A percentile compares a stretch with the other conserved stretches of the same genome.
These are phyloP conservation scores for Pterostichus niger DNA, from an alignment of 2,888 invertebrate genomes.

Conservation along the genomic window DNA sequence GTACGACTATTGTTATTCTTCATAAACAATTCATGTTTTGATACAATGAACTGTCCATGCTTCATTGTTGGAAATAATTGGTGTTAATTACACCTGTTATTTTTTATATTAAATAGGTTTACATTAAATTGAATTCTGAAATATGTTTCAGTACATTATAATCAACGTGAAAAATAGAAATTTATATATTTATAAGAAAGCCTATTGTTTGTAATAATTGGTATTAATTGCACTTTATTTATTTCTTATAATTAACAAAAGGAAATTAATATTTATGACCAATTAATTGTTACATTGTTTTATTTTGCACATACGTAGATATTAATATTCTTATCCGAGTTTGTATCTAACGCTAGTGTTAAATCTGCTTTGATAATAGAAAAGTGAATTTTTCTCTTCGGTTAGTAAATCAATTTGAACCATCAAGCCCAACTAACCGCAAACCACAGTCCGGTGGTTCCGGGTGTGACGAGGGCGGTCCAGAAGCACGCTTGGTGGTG, in stretches of 20 bases:
- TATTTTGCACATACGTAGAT: too few relatives aligned
- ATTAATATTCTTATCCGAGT: too few relatives aligned
- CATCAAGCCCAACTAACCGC: not conserved
- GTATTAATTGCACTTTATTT: too few relatives aligned
- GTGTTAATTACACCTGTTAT: constrained; percentile 37
- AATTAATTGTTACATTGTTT: too few relatives aligned
- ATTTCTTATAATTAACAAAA: too few relatives aligned
- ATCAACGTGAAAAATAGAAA: constrained; percentile 1
- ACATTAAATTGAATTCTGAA: not conserved
- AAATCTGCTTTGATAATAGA: too few relatives aligned
- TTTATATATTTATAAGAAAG: not conserved
- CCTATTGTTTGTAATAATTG: too few relatives aligned
- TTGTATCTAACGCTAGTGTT: too few relatives aligned
- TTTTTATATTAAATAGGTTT: constrained; percentile 34
- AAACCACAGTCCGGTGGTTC: constrained; percentile 3
- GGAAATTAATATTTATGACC: too few relatives aligned
- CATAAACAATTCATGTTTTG: constrained; percentile 41
- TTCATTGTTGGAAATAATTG: constrained; percentile 51
- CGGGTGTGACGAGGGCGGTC: constrained; percentile 24
- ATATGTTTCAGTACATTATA: not conserved
- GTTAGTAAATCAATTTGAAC: too few relatives aligned
- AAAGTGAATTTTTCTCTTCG: too few relatives aligned
- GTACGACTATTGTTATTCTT: constrained; percentile 1
- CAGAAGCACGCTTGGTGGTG: constrained; percentile 22
- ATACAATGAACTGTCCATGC: constrained; percentile 22